Base-by-base conservation (phyloP, 2,113 vertebrate genomes). In the Glaucomys volans region DNA sequence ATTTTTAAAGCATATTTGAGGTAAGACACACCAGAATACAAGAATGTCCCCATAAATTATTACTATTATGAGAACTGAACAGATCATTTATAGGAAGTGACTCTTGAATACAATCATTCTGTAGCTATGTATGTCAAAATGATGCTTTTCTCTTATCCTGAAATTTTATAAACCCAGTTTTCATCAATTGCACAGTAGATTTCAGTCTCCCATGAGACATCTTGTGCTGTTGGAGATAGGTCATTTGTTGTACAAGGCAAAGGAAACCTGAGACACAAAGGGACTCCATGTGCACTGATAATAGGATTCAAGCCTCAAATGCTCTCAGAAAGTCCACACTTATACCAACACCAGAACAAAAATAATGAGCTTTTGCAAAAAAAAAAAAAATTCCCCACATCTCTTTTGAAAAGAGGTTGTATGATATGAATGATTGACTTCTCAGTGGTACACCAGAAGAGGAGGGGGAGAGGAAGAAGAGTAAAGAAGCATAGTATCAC, bases 151-250 rank as follows among this genome's bases (percentile, higher is more conserved):
- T 64, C 5, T 92, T 97, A 97, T 99, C 99, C 99, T 98, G 99
- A 98, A 97, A 99, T 99, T 98, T 99, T 99, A 97, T 99, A 99
- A 96, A 99, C 99, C 99, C 99, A 99, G 93, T 98, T 98, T 96
- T 99, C 99, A 84, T 99, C 99, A 72, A 99, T 97, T 9, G 99
- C 99, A 91, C 99, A 99, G 98, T 99, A 99, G 5, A 95, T 97
- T 99, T 99, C 69, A 99, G 96, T 24, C 97, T 98, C 32, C 99
- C 98, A 10, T 99, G 99, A 93, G 98, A 99, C 87, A 99, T 98
- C 97, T 98, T 98, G 96, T 99, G 98, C 28, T 99, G 99, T 97
- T 99, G 99, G 47, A 99, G 99, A 93, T 99, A 99, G 0, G 98
- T 98, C 99, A 99, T 99, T 44, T 99, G 99, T 88, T 99, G 40